These are phyloP conservation scores for Halisarca cf. caerulea DNA, from an alignment of 37 sponge, comb jelly and placozoan species.

Conservation along the genomic window DNA sequence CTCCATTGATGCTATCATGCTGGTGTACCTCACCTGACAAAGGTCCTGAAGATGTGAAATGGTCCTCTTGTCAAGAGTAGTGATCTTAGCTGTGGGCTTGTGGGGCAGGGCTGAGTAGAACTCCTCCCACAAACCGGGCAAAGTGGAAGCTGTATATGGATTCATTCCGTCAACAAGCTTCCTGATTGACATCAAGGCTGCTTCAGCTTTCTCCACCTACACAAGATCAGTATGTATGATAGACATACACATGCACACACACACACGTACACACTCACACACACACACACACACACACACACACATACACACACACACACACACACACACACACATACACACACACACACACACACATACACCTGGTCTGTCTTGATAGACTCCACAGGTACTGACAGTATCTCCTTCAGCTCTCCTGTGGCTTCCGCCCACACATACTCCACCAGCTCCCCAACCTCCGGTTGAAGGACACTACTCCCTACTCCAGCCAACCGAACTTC, in stretches of 20 bases:
- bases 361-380: conserved; percentile 68
- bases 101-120: conserved; percentile 81
- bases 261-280: too few species aligned
- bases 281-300: conserved; percentile 24
- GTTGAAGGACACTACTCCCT: conserved; percentile 24
- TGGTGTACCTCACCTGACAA: too few species aligned
- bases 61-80: conserved; percentile 47
- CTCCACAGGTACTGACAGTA: conserved; percentile 70
- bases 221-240: too few species aligned
- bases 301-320: conserved; percentile 22
- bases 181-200: conserved; percentile 67
- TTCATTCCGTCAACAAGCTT: conserved; percentile 45
- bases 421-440: conserved; percentile 84
- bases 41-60: conserved; percentile 86
- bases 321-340: too few species aligned
- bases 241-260: too few species aligned
- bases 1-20: too few species aligned
- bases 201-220: conserved; percentile 80
- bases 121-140: conserved; percentile 46
- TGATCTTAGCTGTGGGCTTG: conserved; percentile 24
- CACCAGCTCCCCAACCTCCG: conserved; percentile 57
- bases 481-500: conserved; percentile 37
- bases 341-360: conserved; percentile 11
- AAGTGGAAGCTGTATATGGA: not conserved
- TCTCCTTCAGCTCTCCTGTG: conserved; percentile 62